A percentile compares a stretch with the other conserved stretches of the same genome.
Evolutionary conservation across 1,140 invertebrate species (phyloP).

Genomic region (Plectrocnemia conspersa): DNA sequence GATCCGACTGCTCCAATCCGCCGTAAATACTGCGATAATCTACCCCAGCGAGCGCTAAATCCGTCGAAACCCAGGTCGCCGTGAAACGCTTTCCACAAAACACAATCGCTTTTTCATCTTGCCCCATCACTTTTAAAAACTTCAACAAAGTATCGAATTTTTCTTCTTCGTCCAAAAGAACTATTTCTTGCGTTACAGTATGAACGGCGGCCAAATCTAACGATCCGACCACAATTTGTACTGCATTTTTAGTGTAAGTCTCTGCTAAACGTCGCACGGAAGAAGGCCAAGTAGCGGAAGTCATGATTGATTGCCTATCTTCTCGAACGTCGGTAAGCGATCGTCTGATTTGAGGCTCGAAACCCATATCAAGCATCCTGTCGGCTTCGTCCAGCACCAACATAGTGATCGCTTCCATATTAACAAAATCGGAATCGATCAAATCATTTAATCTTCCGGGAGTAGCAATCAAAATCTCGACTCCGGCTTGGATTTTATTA

Average conservation of each 20-base stretch:
- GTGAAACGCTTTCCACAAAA: conserved; percentile 82
- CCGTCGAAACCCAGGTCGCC: conserved; percentile 76
- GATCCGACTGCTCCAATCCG: conserved; percentile 79
- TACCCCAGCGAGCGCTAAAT: conserved; percentile 65
- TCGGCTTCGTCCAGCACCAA: conserved; percentile 92
- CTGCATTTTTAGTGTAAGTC: conserved; percentile 80
- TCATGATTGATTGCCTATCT: conserved; percentile 83
- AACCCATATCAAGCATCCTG: conserved; percentile 82
- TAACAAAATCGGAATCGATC: conserved; percentile 58
- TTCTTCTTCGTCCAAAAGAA: conserved; percentile 63
- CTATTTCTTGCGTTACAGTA: conserved; percentile 71
- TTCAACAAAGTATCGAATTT: conserved; percentile 48
- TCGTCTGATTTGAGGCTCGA: conserved; percentile 83
- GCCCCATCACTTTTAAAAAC: conserved; percentile 60
- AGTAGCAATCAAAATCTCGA: conserved; percentile 86
- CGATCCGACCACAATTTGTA: conserved; percentile 84
- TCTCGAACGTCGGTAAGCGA: conserved; percentile 71
- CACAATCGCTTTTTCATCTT: conserved; percentile 77
- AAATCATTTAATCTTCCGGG: conserved; percentile 85
- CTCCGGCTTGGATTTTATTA: conserved; percentile 61
- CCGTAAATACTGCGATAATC: conserved; percentile 79
- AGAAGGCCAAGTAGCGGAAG: conserved; percentile 82
- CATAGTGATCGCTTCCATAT: conserved; percentile 74
- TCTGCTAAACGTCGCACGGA: conserved; percentile 76
- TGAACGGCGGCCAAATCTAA: conserved; percentile 82